These are phyloP conservation scores for Acomys russatus DNA, from an alignment of 2,797 vertebrate genomes.

Conservation along the genomic window DNA sequence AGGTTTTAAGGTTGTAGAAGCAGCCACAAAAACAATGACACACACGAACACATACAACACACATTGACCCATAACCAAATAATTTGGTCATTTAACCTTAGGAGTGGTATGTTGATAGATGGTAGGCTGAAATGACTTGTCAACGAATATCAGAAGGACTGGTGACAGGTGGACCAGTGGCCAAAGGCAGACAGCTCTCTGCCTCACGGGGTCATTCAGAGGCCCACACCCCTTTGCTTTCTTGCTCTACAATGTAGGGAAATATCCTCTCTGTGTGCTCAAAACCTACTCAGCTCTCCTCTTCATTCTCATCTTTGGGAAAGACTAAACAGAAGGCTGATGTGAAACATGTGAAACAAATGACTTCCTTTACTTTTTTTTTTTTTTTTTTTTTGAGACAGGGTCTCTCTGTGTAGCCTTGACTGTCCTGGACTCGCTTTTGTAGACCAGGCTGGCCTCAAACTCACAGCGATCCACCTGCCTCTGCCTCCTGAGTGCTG, in stretches of 20 bases:
- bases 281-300: background rate
- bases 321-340: background rate
- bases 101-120: background rate
- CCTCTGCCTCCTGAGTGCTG: too few species aligned
- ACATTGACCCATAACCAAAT: background rate
- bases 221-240: background rate
- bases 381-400: too few species aligned
- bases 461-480: too few species aligned
- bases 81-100: slow-evolving; percentile 47
- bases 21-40: slow-evolving; percentile 37
- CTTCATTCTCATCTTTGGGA: background rate
- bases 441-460: too few species aligned
- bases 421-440: too few species aligned
- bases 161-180: background rate
- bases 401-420: too few species aligned
- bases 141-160: slow-evolving; percentile 33
- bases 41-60: background rate
- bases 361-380: too few species aligned
- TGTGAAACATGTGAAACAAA: background rate
- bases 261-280: background rate
- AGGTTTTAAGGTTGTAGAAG: slow-evolving; percentile 34
- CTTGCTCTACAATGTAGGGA: background rate
- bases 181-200: background rate
- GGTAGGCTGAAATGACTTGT: slow-evolving; percentile 13
- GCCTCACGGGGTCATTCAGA: background rate